phyloP scores from a whole-genome alignment of 2,888 invertebrate genomes.

The Chrysina gloriosa region DNA sequence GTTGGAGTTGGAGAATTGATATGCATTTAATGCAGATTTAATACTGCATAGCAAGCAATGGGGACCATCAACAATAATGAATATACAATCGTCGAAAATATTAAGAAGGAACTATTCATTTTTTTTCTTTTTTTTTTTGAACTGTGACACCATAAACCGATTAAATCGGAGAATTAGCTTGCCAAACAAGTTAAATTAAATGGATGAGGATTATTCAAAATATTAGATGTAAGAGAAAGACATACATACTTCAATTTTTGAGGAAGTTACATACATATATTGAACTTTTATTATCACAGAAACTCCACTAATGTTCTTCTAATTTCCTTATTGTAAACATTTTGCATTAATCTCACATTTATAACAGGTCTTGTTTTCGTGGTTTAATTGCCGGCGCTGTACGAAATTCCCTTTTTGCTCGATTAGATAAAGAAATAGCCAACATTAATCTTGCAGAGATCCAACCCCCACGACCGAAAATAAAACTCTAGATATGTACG shows the following conservation, averaged over 20 bases:
- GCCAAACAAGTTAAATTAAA: background rate
- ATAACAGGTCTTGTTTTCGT: conserved; percentile 9
- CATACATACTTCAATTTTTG: background rate
- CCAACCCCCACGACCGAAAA: conserved; percentile 12
- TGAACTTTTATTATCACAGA: background rate
- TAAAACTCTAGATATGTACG: conserved; percentile 17
- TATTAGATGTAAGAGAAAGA: too few relatives aligned
- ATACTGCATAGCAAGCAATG: too few relatives aligned
- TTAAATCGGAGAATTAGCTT: background rate
- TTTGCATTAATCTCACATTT: conserved; percentile 11
- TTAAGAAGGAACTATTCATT: background rate
- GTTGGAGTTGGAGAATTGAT: background rate
- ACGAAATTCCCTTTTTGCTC: background rate
- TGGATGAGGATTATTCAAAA: background rate
- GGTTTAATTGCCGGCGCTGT: conserved; percentile 9
- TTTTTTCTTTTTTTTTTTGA: background rate
- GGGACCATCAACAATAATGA: too few relatives aligned
- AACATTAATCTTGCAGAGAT: conserved; percentile 23
- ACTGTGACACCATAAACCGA: background rate
- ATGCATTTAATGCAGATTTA: too few relatives aligned
- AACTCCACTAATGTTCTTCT: background rate
- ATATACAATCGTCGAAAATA: background rate
- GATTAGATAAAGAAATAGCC: conserved; percentile 2
- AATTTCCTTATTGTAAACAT: background rate
- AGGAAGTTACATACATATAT: background rate